Evolutionary conservation across 2,797 vertebrate species (phyloP).

Genomic region (Pipistrellus nathusii): DNA sequence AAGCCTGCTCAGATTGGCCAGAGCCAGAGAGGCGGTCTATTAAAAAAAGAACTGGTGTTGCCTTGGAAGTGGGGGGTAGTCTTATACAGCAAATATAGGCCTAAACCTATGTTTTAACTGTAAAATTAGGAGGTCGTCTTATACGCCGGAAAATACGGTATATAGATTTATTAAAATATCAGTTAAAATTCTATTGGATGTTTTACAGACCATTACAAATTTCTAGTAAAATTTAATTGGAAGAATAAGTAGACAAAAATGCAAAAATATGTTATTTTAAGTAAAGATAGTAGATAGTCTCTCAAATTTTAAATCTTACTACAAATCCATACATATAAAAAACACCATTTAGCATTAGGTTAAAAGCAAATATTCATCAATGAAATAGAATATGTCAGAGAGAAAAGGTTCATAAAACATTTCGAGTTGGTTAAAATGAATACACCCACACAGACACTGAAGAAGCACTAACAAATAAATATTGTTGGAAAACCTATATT

Average conservation of each 20-base stretch:
- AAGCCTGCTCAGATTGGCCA: no score
- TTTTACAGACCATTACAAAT: slow-evolving; percentile 47
- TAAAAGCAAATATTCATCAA: slow-evolving; percentile 45
- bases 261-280: neutral
- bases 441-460: neutral
- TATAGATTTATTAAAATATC: neutral
- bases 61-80: no score
- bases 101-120: no score
- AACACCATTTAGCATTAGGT: neutral
- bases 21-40: no score
- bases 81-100: no score
- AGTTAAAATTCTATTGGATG: neutral
- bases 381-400: neutral
- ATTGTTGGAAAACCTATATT: neutral
- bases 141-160: no score
- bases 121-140: no score
- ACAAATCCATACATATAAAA: neutral
- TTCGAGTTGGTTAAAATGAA: neutral
- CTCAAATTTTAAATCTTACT: slow-evolving; percentile 58
- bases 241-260: slow-evolving; percentile 51
- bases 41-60: no score
- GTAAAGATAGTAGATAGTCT: neutral
- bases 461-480: neutral
- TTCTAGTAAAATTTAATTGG: slow-evolving; percentile 38
- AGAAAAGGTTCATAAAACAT: neutral